A percentile compares a stretch with the other conserved stretches of the same genome.
These are phyloP conservation scores for Penelope pileata DNA, from an alignment of 2,113 vertebrate species.

Conservation along the genomic window DNA sequence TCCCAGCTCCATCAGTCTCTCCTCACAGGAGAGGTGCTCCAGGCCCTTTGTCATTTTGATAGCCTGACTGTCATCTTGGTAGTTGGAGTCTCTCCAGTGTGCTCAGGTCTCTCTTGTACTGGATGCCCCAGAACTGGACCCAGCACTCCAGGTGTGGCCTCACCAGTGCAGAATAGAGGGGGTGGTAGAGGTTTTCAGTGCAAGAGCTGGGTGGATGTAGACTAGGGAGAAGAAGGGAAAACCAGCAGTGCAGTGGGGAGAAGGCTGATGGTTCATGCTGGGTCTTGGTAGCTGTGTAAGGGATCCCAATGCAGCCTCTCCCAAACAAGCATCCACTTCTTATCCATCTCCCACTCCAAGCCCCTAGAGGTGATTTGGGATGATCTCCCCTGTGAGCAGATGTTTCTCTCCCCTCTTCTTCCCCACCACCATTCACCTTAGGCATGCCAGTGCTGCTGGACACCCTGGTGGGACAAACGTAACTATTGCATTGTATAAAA, in stretches of 20 bases:
- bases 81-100: not conserved
- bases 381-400: not conserved
- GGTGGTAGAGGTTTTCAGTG: not conserved
- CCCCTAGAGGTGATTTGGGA: not conserved
- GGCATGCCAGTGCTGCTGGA: not conserved
- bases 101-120: not conserved
- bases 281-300: rapidly evolving
- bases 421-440: not conserved
- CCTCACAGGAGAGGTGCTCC: too few species aligned
- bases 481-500: not conserved
- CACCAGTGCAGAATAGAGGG: not conserved
- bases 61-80: not conserved
- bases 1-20: too few species aligned
- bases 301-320: not conserved
- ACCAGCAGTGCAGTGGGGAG: not conserved
- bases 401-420: not conserved
- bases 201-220: not conserved
- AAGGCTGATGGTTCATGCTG: not conserved
- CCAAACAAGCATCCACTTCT: not conserved
- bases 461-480: rapidly evolving
- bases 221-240: not conserved
- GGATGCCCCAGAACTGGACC: not conserved
- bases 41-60: not conserved
- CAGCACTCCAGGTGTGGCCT: not conserved
- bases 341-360: not conserved